Evolutionary conservation across 2,888 invertebrate genomes (phyloP).

Genomic region (Hofmannophila pseudospretella): DNA sequence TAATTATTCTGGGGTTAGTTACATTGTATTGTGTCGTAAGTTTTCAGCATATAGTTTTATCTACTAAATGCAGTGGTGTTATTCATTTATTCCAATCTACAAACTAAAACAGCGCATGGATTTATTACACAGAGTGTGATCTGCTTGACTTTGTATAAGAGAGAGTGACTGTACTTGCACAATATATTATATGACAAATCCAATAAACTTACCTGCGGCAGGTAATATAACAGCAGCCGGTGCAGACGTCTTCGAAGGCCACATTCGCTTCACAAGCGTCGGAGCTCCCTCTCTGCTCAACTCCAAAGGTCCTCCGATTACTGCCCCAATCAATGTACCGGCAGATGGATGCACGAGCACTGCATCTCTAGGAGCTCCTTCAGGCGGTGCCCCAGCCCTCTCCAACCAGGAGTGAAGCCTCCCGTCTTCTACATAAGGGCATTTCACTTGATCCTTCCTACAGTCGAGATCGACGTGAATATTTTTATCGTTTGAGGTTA

Average conservation of each 20-base stretch:
- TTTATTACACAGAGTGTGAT: too few species aligned
- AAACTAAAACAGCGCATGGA: too few species aligned
- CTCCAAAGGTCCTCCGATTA: constrained; percentile 57
- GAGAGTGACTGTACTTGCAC: too few species aligned
- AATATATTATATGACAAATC: too few species aligned
- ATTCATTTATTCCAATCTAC: too few species aligned
- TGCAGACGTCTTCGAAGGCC: constrained; percentile 65
- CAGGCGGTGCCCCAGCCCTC: constrained; percentile 45
- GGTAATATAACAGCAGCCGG: constrained; percentile 64
- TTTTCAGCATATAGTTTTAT: too few species aligned
- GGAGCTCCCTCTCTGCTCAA: constrained; percentile 55
- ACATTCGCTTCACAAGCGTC: constrained; percentile 58
- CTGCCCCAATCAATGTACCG: constrained; percentile 52
- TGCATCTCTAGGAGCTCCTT: constrained; percentile 55
- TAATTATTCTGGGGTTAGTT: too few species aligned
- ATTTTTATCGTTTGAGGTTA: constrained; percentile 78
- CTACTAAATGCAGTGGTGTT: too few species aligned
- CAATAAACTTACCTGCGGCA: constrained; percentile 63
- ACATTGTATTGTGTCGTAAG: too few species aligned
- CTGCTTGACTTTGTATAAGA: too few species aligned
- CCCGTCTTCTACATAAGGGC: constrained; percentile 54
- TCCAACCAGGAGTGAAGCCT: constrained; percentile 57
- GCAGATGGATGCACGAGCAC: constrained; percentile 64
- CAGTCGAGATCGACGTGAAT: constrained; percentile 76
- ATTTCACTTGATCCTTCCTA: constrained; percentile 58